Conservation (phyloP, 2,888 invertebrate species). For the Lysandra coridon region DNA sequence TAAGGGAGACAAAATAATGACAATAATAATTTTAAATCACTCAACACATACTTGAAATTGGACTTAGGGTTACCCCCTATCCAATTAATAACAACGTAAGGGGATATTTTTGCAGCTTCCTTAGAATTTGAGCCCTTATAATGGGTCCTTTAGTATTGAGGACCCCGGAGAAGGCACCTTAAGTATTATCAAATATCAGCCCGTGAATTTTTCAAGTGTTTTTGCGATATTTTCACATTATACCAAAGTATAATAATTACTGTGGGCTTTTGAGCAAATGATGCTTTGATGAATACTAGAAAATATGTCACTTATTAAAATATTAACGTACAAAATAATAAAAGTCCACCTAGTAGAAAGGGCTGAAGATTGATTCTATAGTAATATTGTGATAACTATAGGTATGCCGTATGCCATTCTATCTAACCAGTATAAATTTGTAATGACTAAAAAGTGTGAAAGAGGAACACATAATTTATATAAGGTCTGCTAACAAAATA, state of each 20-base stretch:
- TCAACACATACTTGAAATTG: conserved; percentile 5
- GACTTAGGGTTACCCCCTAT: conserved; percentile 20
- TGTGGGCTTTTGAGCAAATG: neutral
- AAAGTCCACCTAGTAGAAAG: neutral
- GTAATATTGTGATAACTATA: no score
- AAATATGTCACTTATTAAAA: neutral
- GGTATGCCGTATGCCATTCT: no score
- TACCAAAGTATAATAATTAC: neutral
- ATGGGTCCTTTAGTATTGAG: conserved; percentile 16
- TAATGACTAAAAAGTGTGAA: no score
- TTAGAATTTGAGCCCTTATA: conserved; percentile 17
- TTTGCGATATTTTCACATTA: neutral
- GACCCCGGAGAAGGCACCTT: neutral
- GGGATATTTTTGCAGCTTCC: conserved; percentile 24
- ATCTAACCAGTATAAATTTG: no score
- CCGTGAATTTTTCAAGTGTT: neutral
- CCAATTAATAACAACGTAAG: conserved; percentile 14
- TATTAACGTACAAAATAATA: neutral
- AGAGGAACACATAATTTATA: no score
- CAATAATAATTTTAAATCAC: neutral
- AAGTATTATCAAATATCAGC: neutral
- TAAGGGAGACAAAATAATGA: neutral
- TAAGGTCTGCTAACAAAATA: no score
- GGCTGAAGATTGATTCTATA: no score
- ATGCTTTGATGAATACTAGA: neutral